Conservation (phyloP, 2,113 vertebrate genomes). For the Ailurus styani region DNA sequence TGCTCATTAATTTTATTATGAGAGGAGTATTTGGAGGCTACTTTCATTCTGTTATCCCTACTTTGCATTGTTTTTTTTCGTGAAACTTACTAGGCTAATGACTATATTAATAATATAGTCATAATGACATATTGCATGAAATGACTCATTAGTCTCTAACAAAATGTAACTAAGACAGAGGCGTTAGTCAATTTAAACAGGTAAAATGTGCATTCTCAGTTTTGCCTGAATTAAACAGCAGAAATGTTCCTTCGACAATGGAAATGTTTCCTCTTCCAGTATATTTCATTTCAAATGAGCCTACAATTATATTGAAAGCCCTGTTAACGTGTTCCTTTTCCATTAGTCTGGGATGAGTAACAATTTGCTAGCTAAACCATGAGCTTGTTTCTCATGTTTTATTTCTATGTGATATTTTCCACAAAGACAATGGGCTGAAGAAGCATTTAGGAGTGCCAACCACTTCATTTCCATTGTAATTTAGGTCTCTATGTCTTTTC, state of each 20-base stretch:
- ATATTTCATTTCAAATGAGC: background rate
- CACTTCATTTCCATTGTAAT: background rate
- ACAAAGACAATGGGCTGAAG: background rate
- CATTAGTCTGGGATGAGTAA: background rate
- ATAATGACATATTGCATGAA: slow-evolving; percentile 1
- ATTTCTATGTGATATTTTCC: background rate
- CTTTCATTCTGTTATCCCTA: background rate
- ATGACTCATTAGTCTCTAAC: slow-evolving; percentile 33
- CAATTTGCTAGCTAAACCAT: background rate
- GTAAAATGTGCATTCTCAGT: background rate
- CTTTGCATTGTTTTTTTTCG: background rate
- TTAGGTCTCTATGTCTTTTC: background rate
- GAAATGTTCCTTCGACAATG: background rate
- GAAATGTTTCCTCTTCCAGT: background rate
- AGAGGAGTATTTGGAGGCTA: background rate
- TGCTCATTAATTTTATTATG: background rate
- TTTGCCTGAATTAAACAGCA: background rate
- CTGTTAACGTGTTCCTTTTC: background rate
- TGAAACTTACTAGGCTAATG: slow-evolving; percentile 1
- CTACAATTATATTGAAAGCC: slow-evolving; percentile 11
- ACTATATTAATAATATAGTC: background rate
- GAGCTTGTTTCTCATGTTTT: background rate
- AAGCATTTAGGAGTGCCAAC: background rate
- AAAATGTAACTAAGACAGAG: background rate
- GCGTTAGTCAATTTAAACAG: slow-evolving; percentile 14